Base-by-base conservation (phyloP, 2,888 invertebrate species). In the Drosophila limbata region DNA sequence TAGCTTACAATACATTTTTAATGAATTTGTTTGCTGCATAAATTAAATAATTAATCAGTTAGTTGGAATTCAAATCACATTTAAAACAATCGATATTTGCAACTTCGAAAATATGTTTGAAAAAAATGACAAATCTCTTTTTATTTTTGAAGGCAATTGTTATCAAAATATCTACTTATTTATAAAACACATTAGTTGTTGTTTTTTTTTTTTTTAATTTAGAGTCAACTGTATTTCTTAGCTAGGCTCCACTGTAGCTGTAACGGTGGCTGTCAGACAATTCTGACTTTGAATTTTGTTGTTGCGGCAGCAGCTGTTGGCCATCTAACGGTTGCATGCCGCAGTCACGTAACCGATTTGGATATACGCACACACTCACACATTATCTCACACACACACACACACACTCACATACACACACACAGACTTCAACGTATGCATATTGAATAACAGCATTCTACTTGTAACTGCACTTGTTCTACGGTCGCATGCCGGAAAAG, bases 281-380 rank as follows among this genome's bases (percentile, higher is more conserved):
- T 59, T 65, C 78, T 73, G 48, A 60, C 59, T 73, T 73, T 77
- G 65, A 74, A 61, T 68, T 60, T 40, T 28, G 56, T 45, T 42
- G 70, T 45, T 13, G 50, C 50, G 19, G 57, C 56, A 17, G 62
- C 87, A 84, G 82, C 82, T 84, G 82, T 73, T 79, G 79, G 87
- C 88, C 76, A 84, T 70, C 82, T 83, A 83, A 83, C 83, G 87
- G 83, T 65, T 67, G 37, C 63, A 65, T 66, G 71, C 79, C 71
- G 60, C 73, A 84, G 87, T 83, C 83, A 83, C 83, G 83, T 83
- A 83, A 83, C 84, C 82, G 84, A 84, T 81, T 81, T 73, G 56
- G 35, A 35, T 35, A 44, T 57, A 68, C 47, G 71, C 72, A 67
- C 73, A 60, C 60, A 74, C 50, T 56, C 42, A 60, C 31, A 65